phyloP scores from a whole-genome alignment of 2,797 vertebrate species.

The Odontamblyopus rebecca region DNA sequence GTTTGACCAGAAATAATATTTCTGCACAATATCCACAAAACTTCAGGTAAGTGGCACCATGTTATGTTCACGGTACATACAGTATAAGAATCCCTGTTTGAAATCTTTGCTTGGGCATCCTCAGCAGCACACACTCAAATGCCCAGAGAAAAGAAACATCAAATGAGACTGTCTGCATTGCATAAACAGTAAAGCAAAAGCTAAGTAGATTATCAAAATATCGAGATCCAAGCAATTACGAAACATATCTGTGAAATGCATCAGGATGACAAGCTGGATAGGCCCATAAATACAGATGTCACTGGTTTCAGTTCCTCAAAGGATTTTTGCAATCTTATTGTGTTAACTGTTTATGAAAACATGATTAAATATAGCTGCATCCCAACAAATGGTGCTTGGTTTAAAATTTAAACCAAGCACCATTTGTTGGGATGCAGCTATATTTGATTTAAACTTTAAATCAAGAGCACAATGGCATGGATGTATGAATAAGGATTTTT shows the following conservation, averaged over 20 bases:
- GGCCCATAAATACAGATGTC: background rate
- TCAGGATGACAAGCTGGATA: background rate
- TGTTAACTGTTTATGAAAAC: background rate
- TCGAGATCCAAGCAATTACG: background rate
- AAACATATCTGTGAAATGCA: background rate
- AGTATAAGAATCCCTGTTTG: background rate
- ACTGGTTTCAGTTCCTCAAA: background rate
- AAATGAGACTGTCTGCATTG: background rate
- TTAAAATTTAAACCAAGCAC: background rate
- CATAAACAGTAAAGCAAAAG: conserved; percentile 1
- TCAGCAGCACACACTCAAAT: background rate
- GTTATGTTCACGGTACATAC: background rate
- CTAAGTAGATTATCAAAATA: background rate
- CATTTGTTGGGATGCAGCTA: too few species aligned
- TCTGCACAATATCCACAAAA: background rate
- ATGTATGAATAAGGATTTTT: background rate
- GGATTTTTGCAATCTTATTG: background rate
- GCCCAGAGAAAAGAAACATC: background rate
- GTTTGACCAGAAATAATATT: conserved; percentile 15
- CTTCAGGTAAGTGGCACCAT: background rate
- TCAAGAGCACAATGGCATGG: background rate
- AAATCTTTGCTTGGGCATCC: background rate
- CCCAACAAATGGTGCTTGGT: background rate
- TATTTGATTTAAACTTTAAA: background rate
- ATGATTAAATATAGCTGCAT: background rate